Base-by-base conservation (phyloP, 2,888 invertebrate genomes). In the Idaea biselata region DNA sequence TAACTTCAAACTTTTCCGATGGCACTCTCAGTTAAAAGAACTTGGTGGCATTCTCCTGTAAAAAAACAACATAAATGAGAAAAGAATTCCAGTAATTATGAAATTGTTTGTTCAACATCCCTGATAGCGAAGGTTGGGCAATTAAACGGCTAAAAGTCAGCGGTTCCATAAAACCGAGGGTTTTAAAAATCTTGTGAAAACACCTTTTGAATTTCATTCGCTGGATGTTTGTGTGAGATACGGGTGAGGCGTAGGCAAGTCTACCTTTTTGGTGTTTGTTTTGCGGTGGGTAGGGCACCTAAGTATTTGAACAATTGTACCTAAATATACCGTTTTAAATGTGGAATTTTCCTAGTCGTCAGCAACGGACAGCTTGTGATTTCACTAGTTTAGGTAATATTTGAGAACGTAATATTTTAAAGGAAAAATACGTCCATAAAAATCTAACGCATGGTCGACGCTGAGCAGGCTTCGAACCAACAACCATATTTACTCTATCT, bases 61-160 rank as follows among this genome's bases (percentile, higher is more conserved):
- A 70, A 65, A 66, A 59, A 55, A 61, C 59, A 61, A 62, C 60
- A 60, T 58, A 66, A 66, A 66, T 62, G 60, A 66, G 63, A 65
- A 68, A 66, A 68, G 63, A 68, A 66, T 66, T 65, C 63, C 66
- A 62, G 61, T 66, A 63, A 72, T 70, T 71, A 69, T 61, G 65
- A 68, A 68, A 71, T 71, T 73, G 71, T 71, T 73, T 71, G 68
- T 64, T 62, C 64, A 72, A 72, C 69, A 72, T 68, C 62, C 66
- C 60, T 66, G 63, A 63, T 68, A 63, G 63, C 59, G 58, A 65
- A 69, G 67, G 65, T 68, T 59, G 18, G 60, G 59, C 65, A 69
- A 68, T 70, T 69, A 69, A 61, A 58, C 55, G 54, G 55, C 62
- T 54, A 58, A 58, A 18, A 25, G 65, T 63, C 65, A 65, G 65